Conservation (phyloP, 2,888 invertebrate genomes). For the Hoplodrina blanda region DNA sequence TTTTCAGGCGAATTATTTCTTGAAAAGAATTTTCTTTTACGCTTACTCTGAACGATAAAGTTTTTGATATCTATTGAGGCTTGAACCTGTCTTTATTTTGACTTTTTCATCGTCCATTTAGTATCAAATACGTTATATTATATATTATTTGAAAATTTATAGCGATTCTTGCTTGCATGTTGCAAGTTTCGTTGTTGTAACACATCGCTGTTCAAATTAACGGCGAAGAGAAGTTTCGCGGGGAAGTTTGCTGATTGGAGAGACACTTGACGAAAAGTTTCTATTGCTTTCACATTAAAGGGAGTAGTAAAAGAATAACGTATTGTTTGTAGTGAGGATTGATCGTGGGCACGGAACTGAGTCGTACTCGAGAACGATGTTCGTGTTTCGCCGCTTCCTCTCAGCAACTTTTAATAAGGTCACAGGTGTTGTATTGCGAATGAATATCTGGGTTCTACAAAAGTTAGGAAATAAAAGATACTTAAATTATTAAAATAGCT, state of each 20-base stretch:
- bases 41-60: slow-evolving; percentile 46
- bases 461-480: slow-evolving; percentile 45
- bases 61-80: slow-evolving; percentile 41
- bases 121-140: neutral
- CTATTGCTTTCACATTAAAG: slow-evolving; percentile 69
- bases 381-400: slow-evolving; percentile 37
- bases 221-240: slow-evolving; percentile 52
- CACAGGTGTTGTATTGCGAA: slow-evolving; percentile 57
- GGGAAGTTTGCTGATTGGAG: slow-evolving; percentile 68
- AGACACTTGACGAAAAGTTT: slow-evolving; percentile 70
- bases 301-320: slow-evolving; percentile 58
- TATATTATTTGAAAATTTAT: slow-evolving; percentile 5
- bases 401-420: slow-evolving; percentile 63
- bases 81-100: slow-evolving; percentile 31
- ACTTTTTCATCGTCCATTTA: slow-evolving; percentile 12
- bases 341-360: slow-evolving; percentile 56
- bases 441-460: slow-evolving; percentile 50
- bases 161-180: neutral
- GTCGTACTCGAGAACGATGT: slow-evolving; percentile 59
- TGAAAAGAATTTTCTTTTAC: slow-evolving; percentile 37
- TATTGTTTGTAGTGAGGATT: slow-evolving; percentile 60
- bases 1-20: slow-evolving; percentile 43
- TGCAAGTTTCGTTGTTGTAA: slow-evolving; percentile 27
- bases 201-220: slow-evolving; percentile 53
- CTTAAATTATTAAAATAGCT: slow-evolving; percentile 45